Conservation (phyloP, 2,888 invertebrate species). For the Lordiphosa andalusiaca region DNA sequence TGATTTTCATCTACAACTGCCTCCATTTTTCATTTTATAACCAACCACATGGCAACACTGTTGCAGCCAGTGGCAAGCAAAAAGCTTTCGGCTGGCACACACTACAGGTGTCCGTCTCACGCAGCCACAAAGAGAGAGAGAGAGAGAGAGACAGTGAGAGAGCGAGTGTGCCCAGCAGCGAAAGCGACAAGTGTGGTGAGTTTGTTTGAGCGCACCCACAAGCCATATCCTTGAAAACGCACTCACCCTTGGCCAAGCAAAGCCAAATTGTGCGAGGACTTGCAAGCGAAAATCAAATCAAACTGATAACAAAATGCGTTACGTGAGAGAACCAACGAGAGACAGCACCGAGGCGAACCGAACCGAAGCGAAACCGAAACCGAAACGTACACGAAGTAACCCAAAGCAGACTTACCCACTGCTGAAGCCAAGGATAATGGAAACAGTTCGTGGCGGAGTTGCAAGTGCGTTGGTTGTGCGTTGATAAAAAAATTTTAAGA, state of each 20-base stretch:
- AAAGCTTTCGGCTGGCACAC: slow-evolving; percentile 29
- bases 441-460: slow-evolving; percentile 75
- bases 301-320: slow-evolving; percentile 62
- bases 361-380: slow-evolving; percentile 20
- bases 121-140: slow-evolving; percentile 19
- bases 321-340: slow-evolving; percentile 29
- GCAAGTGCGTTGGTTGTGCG: slow-evolving; percentile 69
- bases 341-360: slow-evolving; percentile 3
- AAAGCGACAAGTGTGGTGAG: slow-evolving; percentile 41
- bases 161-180: slow-evolving; percentile 9
- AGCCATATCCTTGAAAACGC: slow-evolving; percentile 51
- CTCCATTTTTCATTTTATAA: too few species aligned
- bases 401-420: slow-evolving; percentile 21
- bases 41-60: slow-evolving; percentile 5
- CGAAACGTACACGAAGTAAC: slow-evolving; percentile 9
- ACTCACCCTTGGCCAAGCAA: slow-evolving; percentile 50
- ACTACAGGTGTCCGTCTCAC: slow-evolving; percentile 34
- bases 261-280: slow-evolving; percentile 68
- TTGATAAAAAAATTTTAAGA: background rate
- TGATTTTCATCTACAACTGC: too few species aligned
- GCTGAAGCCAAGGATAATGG: slow-evolving; percentile 41
- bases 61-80: background rate
- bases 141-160: background rate
- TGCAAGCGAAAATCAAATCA: slow-evolving; percentile 57
- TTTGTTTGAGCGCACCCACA: slow-evolving; percentile 13